These are phyloP conservation scores for Nautilus pompilius DNA, from an alignment of 1,140 invertebrate species.

Conservation along the genomic window DNA sequence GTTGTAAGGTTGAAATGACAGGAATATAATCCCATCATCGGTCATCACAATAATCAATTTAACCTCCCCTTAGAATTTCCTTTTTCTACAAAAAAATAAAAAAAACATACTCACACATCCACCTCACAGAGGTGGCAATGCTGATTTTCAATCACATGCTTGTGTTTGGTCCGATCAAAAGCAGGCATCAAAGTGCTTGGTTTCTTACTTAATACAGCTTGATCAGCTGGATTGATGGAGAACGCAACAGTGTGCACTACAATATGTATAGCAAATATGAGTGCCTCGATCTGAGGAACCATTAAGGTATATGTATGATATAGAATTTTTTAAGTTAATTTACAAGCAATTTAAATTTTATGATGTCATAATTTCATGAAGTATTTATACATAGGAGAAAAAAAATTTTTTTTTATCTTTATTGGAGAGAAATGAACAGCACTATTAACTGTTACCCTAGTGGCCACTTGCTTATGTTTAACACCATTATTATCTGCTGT, in stretches of 20 bases:
- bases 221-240: conserved; percentile 83
- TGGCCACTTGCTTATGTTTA: too few species aligned
- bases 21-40: neutral
- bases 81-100: neutral
- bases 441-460: too few species aligned
- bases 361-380: too few species aligned
- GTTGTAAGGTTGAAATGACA: neutral
- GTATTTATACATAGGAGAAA: too few species aligned
- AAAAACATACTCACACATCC: conserved; percentile 57
- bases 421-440: too few species aligned
- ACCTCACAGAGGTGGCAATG: conserved; percentile 92
- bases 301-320: conserved; percentile 20
- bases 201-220: conserved; percentile 50
- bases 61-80: neutral
- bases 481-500: too few species aligned
- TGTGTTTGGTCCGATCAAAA: conserved; percentile 81
- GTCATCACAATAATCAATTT: neutral
- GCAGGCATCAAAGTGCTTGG: conserved; percentile 39
- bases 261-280: conserved; percentile 67
- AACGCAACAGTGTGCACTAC: conserved; percentile 72
- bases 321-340: too few species aligned
- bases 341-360: too few species aligned
- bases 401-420: too few species aligned
- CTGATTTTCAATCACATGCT: conserved; percentile 92
- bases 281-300: conserved; percentile 52